Percentiles rank a stretch among this genome's conserved stretches.
Evolutionary conservation across 2,888 invertebrate genomes (phyloP).

Genomic region (Gastracanthus pulcherrimus): DNA sequence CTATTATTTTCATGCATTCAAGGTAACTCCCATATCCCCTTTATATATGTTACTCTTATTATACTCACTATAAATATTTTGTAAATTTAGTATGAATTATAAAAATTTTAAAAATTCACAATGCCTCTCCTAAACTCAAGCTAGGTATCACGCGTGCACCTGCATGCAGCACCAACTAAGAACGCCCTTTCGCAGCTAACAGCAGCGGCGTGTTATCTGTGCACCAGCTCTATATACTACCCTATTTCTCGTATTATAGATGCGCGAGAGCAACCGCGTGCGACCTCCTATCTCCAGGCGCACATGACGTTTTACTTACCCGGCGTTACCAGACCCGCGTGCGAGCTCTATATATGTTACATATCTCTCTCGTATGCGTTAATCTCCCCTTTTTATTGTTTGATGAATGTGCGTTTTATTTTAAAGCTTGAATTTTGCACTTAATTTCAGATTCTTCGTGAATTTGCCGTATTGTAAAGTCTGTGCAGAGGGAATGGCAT

Average conservation of each 20-base stretch:
- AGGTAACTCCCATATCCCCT: too few species aligned
- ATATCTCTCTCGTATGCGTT: not conserved
- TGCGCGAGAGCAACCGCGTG: not conserved
- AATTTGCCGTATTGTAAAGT: not conserved
- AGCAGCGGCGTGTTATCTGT: not conserved
- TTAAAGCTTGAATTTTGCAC: not conserved
- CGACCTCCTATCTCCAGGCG: slow-evolving; percentile 15
- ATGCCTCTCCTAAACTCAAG: too few species aligned
- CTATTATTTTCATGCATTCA: too few species aligned
- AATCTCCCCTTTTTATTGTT: not conserved
- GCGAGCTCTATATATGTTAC: not conserved
- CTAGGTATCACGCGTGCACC: too few species aligned
- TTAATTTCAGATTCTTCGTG: not conserved
- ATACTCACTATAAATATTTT: too few species aligned
- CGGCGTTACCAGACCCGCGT: not conserved
- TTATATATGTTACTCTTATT: too few species aligned
- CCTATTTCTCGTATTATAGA: slow-evolving; percentile 24
- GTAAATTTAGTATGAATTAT: too few species aligned
- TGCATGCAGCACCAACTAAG: too few species aligned
- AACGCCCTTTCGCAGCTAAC: not conserved
- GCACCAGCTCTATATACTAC: not conserved
- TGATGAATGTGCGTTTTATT: not conserved
- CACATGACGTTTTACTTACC: slow-evolving; percentile 26
- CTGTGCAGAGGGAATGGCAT: too few species aligned
- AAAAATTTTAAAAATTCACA: too few species aligned